Evolutionary conservation across 2,113 vertebrate species (phyloP), one percentile per base, ranked within the genome.

Genomic region (Etheostoma spectabile): DNA sequence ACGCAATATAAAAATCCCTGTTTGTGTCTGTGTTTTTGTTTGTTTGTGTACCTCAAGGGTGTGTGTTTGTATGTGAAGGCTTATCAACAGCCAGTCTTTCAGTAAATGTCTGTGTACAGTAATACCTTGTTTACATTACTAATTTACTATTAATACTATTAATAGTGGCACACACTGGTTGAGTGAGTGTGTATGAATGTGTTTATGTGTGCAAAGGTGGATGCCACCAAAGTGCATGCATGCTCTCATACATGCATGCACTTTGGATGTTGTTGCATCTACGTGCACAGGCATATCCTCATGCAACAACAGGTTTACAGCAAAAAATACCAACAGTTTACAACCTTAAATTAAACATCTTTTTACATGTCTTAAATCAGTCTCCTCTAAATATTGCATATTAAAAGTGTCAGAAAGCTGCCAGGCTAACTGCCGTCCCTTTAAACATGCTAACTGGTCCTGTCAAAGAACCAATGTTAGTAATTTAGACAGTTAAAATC

Each of bases 1-100:
- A 91, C 66, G 61, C 77, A 84, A 94, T 85, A 88, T 86, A 68
- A 84, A 91, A 88, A 89, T 89, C 86, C 73, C 71, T 80, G 77
- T 86, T 86, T 90, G 90, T 75, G 60, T 77, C 79, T 4, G 12
- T 79, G 77, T 82, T 67, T 79, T 66, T 62, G 59, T 82, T 77
- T 91, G 81, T 86, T 84, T 89, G 83, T 88, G 75, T 82, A 76
- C 55, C 35, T 80, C 35, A 75, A 69, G 74, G 80, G 69, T 79
- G 76, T 85, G 62, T 73, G 82, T 80, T 87, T 89, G 67, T 69
- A 45, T 30, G 71, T 2, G 1, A 57, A 82, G 45, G 56, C 72
- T 84, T 80, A 87, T 85, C 74, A 85, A 88, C 77, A 38, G 65
- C 35, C 64, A 64, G 66, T 35, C 77, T 78, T 79, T 86, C 74